These are phyloP conservation scores for Agrochola macilenta DNA, from an alignment of 2,888 invertebrate genomes.

Conservation along the genomic window DNA sequence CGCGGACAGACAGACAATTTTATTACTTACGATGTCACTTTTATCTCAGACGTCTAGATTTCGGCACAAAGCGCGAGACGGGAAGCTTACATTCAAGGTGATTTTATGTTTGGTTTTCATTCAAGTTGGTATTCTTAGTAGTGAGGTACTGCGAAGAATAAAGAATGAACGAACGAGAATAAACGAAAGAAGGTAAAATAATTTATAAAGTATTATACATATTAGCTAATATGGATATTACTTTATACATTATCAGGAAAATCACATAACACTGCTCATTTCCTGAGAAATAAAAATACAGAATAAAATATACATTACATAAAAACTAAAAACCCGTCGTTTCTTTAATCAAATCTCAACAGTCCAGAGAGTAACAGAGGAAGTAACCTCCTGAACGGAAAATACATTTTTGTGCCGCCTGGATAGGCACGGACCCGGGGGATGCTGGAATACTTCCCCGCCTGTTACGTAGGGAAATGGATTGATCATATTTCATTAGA, in stretches of 20 bases:
- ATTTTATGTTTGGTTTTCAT: not conserved
- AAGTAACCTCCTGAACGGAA: constrained; percentile 35
- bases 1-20: constrained; percentile 31
- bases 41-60: constrained; percentile 33
- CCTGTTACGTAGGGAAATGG: constrained; percentile 26
- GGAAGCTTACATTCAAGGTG: not conserved
- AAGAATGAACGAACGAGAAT: not conserved
- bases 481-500: constrained; percentile 36
- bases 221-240: not conserved
- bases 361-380: constrained; percentile 40
- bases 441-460: constrained; percentile 23
- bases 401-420: constrained; percentile 51
- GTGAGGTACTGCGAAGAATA: not conserved
- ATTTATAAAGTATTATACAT: too few relatives aligned
- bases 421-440: constrained; percentile 29
- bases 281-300: not conserved
- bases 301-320: not conserved
- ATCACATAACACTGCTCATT: not conserved
- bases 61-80: not conserved
- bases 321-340: constrained; percentile 1
- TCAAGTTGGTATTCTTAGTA: not conserved
- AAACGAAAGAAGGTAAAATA: not conserved
- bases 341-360: constrained; percentile 40
- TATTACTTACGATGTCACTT: constrained; percentile 14
- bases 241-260: not conserved